Evolutionary conservation across 2,797 vertebrate species (phyloP), one percentile per base, ranked within the genome.

Genomic region (Girardinus metallicus): DNA sequence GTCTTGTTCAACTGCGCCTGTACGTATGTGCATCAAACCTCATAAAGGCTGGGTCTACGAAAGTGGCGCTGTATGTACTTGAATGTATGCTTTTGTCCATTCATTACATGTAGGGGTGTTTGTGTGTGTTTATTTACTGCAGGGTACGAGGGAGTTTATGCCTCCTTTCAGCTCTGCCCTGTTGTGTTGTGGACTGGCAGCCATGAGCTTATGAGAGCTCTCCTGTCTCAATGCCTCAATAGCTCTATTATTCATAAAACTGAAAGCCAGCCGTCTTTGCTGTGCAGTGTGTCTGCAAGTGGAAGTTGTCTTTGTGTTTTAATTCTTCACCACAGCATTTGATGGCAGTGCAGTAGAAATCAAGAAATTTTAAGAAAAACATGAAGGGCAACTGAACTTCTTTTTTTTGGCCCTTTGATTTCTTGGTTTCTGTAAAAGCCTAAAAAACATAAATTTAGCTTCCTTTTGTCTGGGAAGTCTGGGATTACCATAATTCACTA

Each of bases 181-280:
- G 87, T 92, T 89, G 81, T 88, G 86, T 90, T 89, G 87, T 87
- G 87, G 79, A 85, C 88, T 88, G 85, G 77, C 83, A 89, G 87
- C 84, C 49, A 44, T 84, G 79, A 88, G 87, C 84, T 88, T 84
- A 93, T 92, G 88, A 93, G 87, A 90, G 92, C 87, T 88, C 85
- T 88, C 79, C 90, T 91, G 88, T 93, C 84, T 91, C 81, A 77
- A 84, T 12, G 90, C 89, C 80, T 94, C 90, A 93, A 88, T 88
- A 87, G 88, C 76, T 91, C 90, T 81, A 94, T 94, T 94, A 93
- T 94, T 94, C 89, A 91, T 86, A 80, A 87, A 87, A 85, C 77
- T 83, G 78, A 79, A 68, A 76, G 90, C 87, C 86, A 89, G 88
- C 86, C 86, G 85, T 72, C 66, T 76, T 0, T 73, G 87, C 11